Percentiles rank a stretch among this genome's conserved stretches.
Evolutionary conservation across 2,113 vertebrate genomes (phyloP).

Genomic region (Hemichromis elongatus): DNA sequence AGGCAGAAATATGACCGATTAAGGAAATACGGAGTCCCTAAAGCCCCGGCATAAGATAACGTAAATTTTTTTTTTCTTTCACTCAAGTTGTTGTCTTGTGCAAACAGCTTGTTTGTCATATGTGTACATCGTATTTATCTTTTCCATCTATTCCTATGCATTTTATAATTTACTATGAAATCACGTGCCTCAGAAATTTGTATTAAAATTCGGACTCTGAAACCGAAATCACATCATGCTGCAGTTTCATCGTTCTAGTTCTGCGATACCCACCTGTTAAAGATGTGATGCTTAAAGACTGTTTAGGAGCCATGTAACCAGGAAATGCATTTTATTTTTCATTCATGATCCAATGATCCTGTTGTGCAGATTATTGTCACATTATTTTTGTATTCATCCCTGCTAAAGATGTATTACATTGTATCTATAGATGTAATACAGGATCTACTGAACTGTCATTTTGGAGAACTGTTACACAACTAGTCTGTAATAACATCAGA

Average conservation of each 20-base stretch:
- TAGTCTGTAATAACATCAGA: neutral
- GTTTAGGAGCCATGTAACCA: neutral
- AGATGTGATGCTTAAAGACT: neutral
- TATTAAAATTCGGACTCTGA: neutral
- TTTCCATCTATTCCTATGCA: neutral
- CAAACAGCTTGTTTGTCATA: neutral
- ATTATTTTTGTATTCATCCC: neutral
- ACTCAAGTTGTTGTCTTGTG: neutral
- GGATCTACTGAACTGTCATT: neutral
- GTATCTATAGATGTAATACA: neutral
- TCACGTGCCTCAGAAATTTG: neutral
- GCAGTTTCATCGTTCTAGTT: neutral
- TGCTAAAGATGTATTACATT: neutral
- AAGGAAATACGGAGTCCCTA: neutral
- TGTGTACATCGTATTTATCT: neutral
- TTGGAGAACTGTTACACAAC: neutral
- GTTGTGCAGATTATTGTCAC: neutral
- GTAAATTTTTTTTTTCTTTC: neutral
- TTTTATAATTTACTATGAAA: neutral
- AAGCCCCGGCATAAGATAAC: neutral
- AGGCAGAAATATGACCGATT: neutral
- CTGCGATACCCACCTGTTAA: neutral
- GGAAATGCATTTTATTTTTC: neutral
- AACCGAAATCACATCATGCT: neutral
- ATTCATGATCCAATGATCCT: neutral